Evolutionary conservation across 2,888 invertebrate genomes (phyloP), one percentile per base, ranked within the genome.

Genomic region (Pterostichus niger): DNA sequence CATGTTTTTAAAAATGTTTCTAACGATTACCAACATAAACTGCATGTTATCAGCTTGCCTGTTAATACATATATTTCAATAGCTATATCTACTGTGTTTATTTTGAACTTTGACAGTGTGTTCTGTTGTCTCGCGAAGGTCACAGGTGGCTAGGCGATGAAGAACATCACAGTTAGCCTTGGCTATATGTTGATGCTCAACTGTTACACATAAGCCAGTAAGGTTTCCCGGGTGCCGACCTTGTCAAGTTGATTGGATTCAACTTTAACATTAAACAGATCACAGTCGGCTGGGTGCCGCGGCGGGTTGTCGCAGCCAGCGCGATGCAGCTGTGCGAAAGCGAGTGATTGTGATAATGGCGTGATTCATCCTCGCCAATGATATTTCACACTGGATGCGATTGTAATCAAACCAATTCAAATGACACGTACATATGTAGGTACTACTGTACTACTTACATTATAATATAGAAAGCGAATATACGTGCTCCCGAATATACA

Each of bases 201-300:
- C 61, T 82, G 75, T 75, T 81, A 73, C 81, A 81, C 54, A 81
- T 81, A 73, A 54, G 56, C 73, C 54, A 24, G 24, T 71, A 81
- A 35, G 71, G 81, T 81, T 73, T 81, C 56, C 81, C 71, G 81
- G 56, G 52, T 81, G 54, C 11, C 68, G 80, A 71, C 81, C 81
- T 81, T 81, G 81, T 81, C 80, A 71, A 44, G 68, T 7, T 78
- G 78, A 78, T 61, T 78, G 78, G 76, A 76, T 76, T 78, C 79
- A 79, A 79, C 79, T 79, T 52, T 68, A 79, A 79, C 79, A 79
- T 79, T 79, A 79, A 64, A 24, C 46, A 49, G 79, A 64, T 79
- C 64, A 44, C 40, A 78, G 40, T 33, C 46, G 59, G 52, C 54
- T 75, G 49, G 73, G 73, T 73, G 35, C 71, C 17, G 11, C 49